Evolutionary conservation across 2,888 invertebrate species (phyloP).

Genomic region (Clunio marinus): DNA sequence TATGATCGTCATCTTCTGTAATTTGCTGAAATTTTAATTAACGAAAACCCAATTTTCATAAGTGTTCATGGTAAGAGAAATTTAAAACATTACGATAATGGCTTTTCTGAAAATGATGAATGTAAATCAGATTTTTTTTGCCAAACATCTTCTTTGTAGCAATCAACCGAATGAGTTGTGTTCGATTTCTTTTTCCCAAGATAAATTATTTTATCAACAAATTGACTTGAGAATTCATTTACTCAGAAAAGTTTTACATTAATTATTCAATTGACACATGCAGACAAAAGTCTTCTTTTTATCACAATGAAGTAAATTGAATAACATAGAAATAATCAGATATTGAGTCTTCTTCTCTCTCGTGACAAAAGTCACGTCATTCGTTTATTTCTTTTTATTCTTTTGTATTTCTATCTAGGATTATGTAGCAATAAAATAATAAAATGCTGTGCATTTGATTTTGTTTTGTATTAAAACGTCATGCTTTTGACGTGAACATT

Average conservation of each 20-base stretch:
- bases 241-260: conserved; percentile 13
- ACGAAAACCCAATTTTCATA: neutral
- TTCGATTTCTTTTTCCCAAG: conserved; percentile 5
- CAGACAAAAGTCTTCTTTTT: conserved; percentile 28
- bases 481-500: neutral
- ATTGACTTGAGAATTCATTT: conserved; percentile 27
- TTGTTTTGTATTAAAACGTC: too few species aligned
- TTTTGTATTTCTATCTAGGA: too few species aligned
- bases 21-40: conserved; percentile 23
- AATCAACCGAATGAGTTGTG: neutral
- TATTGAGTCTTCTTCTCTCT: neutral
- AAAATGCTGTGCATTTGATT: conserved; percentile 11
- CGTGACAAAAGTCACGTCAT: conserved; percentile 2
- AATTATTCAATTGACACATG: conserved; percentile 37
- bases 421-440: conserved; percentile 12
- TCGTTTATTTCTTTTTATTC: neutral
- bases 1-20: neutral
- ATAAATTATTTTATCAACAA: conserved; percentile 15
- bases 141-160: neutral
- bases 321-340: conserved; percentile 17
- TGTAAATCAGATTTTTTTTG: neutral
- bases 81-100: neutral
- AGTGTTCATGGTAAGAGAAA: neutral
- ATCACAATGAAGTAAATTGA: conserved; percentile 17
- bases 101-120: neutral